Evolutionary conservation across 2,113 vertebrate species (phyloP).

Genomic region (Channa argus): DNA sequence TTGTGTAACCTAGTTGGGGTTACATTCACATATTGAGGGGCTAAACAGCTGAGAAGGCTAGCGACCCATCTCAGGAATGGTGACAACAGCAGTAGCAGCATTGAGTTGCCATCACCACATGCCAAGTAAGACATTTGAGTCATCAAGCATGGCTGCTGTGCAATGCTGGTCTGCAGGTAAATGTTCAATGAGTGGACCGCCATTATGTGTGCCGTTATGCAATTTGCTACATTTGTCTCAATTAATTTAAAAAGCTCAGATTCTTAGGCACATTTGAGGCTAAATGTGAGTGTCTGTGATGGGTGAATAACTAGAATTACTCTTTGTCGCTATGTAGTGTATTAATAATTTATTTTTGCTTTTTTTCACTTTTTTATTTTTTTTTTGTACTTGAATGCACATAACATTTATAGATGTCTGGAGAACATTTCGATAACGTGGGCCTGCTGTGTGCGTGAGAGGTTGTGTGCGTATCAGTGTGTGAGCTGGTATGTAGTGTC

Average conservation of each 20-base stretch:
- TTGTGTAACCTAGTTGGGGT: slow-evolving; percentile 59
- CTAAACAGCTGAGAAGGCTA: slow-evolving; percentile 76
- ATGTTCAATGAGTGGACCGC: slow-evolving; percentile 23
- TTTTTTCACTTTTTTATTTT: background rate
- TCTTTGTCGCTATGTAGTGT: background rate
- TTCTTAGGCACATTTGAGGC: background rate
- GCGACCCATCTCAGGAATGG: slow-evolving; percentile 75
- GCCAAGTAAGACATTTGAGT: slow-evolving; percentile 67
- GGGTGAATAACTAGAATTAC: background rate
- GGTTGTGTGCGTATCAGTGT: slow-evolving; percentile 66
- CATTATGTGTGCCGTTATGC: background rate
- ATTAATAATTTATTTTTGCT: background rate
- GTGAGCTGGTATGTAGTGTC: slow-evolving; percentile 81
- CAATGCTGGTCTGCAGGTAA: slow-evolving; percentile 9
- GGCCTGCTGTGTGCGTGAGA: background rate
- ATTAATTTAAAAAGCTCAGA: no score
- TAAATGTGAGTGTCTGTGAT: background rate
- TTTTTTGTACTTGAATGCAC: background rate
- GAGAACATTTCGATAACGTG: slow-evolving; percentile 34
- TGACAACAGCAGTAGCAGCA: slow-evolving; percentile 76
- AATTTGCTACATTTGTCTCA: no score
- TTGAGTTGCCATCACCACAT: slow-evolving; percentile 74
- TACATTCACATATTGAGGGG: slow-evolving; percentile 57
- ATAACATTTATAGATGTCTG: slow-evolving; percentile 15
- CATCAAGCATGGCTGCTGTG: slow-evolving; percentile 40